These are phyloP conservation scores for Rhinatrema bivittatum DNA, from an alignment of 2,797 vertebrate species.

Conservation along the genomic window DNA sequence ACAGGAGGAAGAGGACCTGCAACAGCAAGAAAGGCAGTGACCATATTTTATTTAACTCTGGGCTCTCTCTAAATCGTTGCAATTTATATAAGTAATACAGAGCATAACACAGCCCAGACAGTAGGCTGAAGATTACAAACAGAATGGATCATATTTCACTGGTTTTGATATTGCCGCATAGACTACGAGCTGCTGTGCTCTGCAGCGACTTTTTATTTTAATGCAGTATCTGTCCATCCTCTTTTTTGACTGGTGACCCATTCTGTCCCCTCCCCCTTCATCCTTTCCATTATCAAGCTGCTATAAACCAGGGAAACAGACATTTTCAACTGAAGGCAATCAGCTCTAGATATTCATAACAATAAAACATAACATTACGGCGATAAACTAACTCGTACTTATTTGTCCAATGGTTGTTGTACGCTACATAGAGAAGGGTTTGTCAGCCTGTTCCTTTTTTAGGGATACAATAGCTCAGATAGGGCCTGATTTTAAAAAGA, in stretches of 20 bases:
- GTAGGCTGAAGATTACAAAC: not conserved
- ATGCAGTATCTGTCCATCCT: not conserved
- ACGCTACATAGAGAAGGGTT: not conserved
- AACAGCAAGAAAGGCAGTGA: accelerated
- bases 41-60: not conserved
- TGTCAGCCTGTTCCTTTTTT: no score
- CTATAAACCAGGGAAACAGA: slow-evolving; percentile 5
- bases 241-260: not conserved
- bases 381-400: slow-evolving; percentile 4
- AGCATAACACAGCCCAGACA: not conserved
- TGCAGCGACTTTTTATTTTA: slow-evolving; percentile 1
- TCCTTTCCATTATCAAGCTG: not conserved
- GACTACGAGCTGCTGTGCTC: accelerated
- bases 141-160: not conserved
- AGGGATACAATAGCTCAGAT: no score
- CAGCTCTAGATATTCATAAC: not conserved
- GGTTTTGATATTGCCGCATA: not conserved
- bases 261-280: no score
- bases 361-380: slow-evolving; percentile 5
- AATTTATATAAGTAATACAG: not conserved
- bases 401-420: not conserved
- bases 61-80: not conserved
- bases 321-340: not conserved
- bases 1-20: accelerated
- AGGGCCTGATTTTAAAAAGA: no score